These are phyloP conservation scores for Aphaenogaster floridana DNA, from an alignment of 1,140 invertebrate genomes.

Conservation along the genomic window DNA sequence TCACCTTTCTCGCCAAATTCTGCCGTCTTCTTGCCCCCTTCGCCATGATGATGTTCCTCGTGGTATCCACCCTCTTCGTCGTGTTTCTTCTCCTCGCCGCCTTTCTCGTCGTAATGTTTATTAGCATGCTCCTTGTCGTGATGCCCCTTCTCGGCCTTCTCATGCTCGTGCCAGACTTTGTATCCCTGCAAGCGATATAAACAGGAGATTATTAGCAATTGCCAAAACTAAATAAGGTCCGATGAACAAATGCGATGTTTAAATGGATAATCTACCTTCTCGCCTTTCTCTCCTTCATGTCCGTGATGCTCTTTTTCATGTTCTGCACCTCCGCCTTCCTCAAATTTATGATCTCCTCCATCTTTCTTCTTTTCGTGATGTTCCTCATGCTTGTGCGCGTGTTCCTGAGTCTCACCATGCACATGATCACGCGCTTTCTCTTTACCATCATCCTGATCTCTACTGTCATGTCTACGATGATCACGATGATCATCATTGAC, in stretches of 20 bases:
- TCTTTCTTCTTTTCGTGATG: conserved; percentile 42
- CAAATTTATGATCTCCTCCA: conserved; percentile 67
- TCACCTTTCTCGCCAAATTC: conserved; percentile 84
- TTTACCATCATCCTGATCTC: not conserved
- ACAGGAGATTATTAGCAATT: not conserved
- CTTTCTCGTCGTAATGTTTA: conserved; percentile 83
- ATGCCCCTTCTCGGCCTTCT: conserved; percentile 84
- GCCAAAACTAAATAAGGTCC: not conserved
- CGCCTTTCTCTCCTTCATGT: conserved; percentile 78
- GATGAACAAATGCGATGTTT: not conserved
- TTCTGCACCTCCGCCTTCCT: conserved; percentile 79
- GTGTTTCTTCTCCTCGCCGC: conserved; percentile 83
- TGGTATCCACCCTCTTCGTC: conserved; percentile 83
- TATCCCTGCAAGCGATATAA: conserved; percentile 76
- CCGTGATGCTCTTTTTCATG: conserved; percentile 78
- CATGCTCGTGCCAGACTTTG: conserved; percentile 83
- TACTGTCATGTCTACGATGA: not conserved
- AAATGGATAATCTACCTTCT: conserved; percentile 78
- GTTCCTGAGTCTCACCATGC: conserved; percentile 47
- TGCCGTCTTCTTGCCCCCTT: conserved; percentile 81
- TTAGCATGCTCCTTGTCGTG: conserved; percentile 84
- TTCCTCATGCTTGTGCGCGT: conserved; percentile 43
- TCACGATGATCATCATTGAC: not conserved
- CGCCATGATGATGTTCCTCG: conserved; percentile 80
- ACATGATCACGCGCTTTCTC: conserved; percentile 5